Conservation (phyloP, 2,113 vertebrate genomes). For the Hyla sarda region DNA sequence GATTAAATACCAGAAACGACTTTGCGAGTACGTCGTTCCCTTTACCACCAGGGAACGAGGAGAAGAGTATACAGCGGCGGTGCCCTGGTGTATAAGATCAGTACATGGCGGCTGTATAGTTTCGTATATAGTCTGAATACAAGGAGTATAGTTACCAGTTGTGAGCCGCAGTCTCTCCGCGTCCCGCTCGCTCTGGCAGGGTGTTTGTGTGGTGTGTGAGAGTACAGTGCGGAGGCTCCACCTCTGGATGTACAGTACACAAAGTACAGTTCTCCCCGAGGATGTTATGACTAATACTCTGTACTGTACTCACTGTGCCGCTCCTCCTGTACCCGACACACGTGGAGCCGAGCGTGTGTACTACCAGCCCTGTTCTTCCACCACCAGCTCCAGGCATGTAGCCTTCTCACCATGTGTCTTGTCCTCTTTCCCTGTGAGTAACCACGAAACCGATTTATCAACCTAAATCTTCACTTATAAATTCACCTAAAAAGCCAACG, state of each 20-base stretch:
- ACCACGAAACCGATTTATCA: too few species aligned
- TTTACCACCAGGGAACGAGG: too few species aligned
- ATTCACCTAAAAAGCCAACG: too few species aligned
- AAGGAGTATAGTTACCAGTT: too few species aligned
- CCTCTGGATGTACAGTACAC: not conserved
- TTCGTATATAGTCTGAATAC: too few species aligned
- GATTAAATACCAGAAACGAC: too few species aligned
- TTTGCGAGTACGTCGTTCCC: too few species aligned
- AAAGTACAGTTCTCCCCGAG: not conserved
- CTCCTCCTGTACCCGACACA: not conserved
- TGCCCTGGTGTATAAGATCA: not conserved
- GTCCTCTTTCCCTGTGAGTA: not conserved
- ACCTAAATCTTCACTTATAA: too few species aligned
- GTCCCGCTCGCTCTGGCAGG: not conserved
- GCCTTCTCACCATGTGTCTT: not conserved
- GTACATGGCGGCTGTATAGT: not conserved
- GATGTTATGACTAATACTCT: not conserved
- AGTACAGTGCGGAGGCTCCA: not conserved
- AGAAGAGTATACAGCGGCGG: not conserved
- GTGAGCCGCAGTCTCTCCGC: too few species aligned
- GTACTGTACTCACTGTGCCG: not conserved
- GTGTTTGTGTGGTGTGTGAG: too few species aligned
- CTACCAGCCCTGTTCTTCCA: not conserved
- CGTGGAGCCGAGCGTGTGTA: not conserved
- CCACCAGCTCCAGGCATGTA: not conserved